These are phyloP conservation scores for Pteronotus mesoamericanus DNA, from an alignment of 2,797 vertebrate species.

Conservation along the genomic window DNA sequence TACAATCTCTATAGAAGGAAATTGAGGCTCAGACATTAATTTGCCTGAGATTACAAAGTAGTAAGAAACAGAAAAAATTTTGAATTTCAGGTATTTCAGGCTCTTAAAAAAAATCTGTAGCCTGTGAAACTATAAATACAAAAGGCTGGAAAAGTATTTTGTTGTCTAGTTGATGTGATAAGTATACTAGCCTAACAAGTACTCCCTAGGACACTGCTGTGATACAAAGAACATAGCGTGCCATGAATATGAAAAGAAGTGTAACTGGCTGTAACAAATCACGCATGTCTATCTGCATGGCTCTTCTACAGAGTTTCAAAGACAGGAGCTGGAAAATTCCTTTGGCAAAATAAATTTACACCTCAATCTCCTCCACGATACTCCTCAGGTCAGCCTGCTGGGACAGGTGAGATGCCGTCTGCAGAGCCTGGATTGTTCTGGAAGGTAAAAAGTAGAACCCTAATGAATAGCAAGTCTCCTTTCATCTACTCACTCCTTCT, in stretches of 20 bases:
- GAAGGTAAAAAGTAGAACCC: slow-evolving; percentile 59
- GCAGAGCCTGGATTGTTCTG: slow-evolving; percentile 93
- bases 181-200: neutral
- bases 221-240: neutral
- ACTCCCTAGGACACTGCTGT: neutral
- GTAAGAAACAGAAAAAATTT: neutral
- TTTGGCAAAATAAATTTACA: slow-evolving; percentile 73
- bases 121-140: neutral
- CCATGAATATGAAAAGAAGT: neutral
- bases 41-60: neutral
- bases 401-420: slow-evolving; percentile 93
- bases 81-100: neutral
- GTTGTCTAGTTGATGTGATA: neutral
- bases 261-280: neutral
- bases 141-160: neutral
- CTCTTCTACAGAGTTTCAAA: neutral
- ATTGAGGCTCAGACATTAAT: neutral
- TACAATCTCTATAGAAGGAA: neutral
- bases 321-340: neutral
- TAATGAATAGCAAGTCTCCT: neutral
- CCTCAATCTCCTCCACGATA: slow-evolving; percentile 98
- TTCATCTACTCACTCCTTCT: neutral
- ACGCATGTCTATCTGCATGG: neutral
- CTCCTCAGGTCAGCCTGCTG: slow-evolving; percentile 93
- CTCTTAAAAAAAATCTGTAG: neutral